phyloP scores from a whole-genome alignment of 2,113 vertebrate genomes.

The Prietella phreatophila region DNA sequence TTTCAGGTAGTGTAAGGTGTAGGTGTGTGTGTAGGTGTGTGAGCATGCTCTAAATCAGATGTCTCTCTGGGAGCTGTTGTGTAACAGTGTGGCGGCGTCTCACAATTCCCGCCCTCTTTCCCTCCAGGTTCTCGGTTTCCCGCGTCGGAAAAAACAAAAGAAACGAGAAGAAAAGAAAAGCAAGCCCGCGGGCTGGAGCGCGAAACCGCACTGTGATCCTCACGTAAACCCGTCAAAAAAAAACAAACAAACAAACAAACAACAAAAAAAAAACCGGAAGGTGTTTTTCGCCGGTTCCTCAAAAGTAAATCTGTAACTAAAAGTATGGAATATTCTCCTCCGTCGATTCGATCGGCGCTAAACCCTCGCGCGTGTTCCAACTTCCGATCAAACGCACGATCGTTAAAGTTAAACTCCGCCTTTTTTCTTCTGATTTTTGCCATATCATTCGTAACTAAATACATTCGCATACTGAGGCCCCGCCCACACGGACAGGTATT shows the following conservation, averaged over 20 bases:
- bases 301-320: background rate
- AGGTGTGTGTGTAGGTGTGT: background rate
- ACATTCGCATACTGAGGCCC: background rate
- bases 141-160: background rate
- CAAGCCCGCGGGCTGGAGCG: background rate
- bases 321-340: too few species aligned
- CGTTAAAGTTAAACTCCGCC: background rate
- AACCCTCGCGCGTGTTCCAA: background rate
- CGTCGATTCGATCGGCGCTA: background rate
- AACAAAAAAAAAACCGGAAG: too few species aligned
- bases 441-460: background rate
- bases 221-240: background rate
- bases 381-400: background rate
- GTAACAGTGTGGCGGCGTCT: conserved; percentile 2
- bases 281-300: background rate
- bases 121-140: conserved; percentile 17
- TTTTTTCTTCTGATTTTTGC: background rate
- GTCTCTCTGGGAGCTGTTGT: background rate
- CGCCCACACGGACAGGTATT: background rate
- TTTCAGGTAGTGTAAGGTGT: background rate
- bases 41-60: background rate
- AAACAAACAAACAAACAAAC: too few species aligned
- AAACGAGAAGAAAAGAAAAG: background rate
- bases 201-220: background rate
- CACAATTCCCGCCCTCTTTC: conserved; percentile 17